Conservation (phyloP, 2,113 vertebrate genomes). For the Pedetes capensis region DNA sequence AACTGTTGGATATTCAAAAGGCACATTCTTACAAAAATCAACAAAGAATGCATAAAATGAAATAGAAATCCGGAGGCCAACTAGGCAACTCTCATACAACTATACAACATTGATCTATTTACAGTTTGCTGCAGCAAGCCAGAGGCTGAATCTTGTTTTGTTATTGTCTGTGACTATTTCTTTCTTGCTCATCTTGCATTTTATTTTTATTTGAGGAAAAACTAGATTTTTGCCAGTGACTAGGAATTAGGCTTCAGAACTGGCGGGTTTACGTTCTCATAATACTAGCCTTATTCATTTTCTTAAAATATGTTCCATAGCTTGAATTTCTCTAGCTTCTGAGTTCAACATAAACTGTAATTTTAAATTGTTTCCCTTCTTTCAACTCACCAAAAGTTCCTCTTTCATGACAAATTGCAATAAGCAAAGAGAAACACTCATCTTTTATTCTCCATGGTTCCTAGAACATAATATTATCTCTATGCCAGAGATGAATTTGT, state of each 20-base stretch:
- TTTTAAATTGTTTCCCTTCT: constrained; percentile 52
- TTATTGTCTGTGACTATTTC: constrained; percentile 56
- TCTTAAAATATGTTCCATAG: not conserved
- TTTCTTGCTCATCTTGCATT: constrained; percentile 72
- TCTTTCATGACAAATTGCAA: not conserved
- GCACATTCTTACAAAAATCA: constrained; percentile 22
- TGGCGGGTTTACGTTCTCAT: not conserved
- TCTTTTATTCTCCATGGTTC: not conserved
- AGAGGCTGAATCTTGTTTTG: constrained; percentile 49
- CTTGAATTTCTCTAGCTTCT: not conserved
- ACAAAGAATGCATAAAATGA: constrained; percentile 18
- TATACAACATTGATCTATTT: constrained; percentile 58
- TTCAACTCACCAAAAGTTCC: not conserved
- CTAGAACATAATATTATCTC: not conserved
- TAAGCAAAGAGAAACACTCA: not conserved
- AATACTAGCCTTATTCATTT: not conserved
- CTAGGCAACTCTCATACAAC: not conserved
- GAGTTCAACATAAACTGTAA: constrained; percentile 47
- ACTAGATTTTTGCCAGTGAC: constrained; percentile 77
- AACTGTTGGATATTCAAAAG: constrained; percentile 68
- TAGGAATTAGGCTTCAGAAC: not conserved
- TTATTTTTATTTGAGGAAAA: constrained; percentile 77
- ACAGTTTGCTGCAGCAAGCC: constrained; percentile 14
- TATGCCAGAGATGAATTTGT: not conserved
- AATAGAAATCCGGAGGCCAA: not conserved